Base-by-base conservation (phyloP, 2,113 vertebrate species). In the Myiagra hebetior region DNA sequence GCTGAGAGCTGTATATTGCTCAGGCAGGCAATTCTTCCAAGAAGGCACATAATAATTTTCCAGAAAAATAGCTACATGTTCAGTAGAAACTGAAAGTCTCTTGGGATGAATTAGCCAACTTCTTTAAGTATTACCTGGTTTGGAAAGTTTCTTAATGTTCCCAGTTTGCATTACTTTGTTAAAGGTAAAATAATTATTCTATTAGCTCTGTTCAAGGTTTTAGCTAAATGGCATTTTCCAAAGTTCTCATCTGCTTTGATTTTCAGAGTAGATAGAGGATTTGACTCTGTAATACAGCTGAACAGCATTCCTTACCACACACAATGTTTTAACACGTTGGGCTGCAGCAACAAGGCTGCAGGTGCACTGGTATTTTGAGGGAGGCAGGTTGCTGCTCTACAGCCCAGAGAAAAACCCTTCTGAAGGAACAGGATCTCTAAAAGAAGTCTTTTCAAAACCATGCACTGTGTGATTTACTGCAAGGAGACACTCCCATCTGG, bases 401-500 rank as follows among this genome's bases (percentile, higher is more conserved):
- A 78, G 56, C 49, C 39, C 65, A 53, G 33, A 1, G 1, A 73
- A 27, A 62, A 82, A 65, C 41, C 22, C 60, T 85, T 69, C 42
- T 53, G 65, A 64, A 76, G 28, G 6, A 57, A 20, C 1, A 28
- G 8, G 7, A 31, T 52, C 16, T 85, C 46, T 72, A 20, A 69
- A 73, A 76, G 49, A 60, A 44, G 16, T 4, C 12, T 30, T 64
- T 70, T n/a, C 59, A 79, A 87, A 85, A 47, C 23, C 26, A 33
- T 15, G 30, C 79, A 21, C 44, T 18, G 27, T 65, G 52, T 63
- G 70, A 74, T 83, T 96, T 80, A 44, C 53, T 55, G 42, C 55
- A 67, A 15, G 27, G 42, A 80, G 70, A 62, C 82, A 81, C 64
- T 95, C 82, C 75, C 70, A 74, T 93, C 90, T 95, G 94, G 82